Evolutionary conservation across 2,888 invertebrate genomes (phyloP).

Genomic region (Nymphalis urticae): DNA sequence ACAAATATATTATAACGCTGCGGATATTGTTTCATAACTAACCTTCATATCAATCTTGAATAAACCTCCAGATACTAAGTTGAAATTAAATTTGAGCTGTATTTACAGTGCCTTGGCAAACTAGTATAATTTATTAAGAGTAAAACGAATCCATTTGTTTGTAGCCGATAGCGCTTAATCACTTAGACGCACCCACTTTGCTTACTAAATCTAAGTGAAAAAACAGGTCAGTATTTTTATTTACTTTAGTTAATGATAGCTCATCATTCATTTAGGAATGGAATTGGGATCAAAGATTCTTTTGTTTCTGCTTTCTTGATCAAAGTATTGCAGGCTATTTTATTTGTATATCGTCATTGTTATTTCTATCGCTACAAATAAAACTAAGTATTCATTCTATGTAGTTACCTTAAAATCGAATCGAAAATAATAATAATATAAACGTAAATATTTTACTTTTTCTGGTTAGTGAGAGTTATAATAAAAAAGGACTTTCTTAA

Average conservation of each 20-base stretch:
- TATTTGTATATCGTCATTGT: too few relatives aligned
- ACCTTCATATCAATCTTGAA: too few relatives aligned
- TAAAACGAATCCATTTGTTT: slow-evolving; percentile 43
- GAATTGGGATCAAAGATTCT: not conserved
- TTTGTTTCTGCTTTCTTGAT: not conserved
- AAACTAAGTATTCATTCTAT: too few relatives aligned
- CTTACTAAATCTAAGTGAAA: slow-evolving; percentile 35
- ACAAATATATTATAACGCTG: too few relatives aligned
- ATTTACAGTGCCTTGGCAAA: slow-evolving; percentile 25
- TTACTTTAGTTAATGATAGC: slow-evolving; percentile 22
- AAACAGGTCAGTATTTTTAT: slow-evolving; percentile 29
- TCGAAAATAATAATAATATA: not conserved
- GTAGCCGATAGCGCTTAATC: slow-evolving; percentile 50
- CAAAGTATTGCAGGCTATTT: too few relatives aligned
- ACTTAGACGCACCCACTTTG: slow-evolving; percentile 48
- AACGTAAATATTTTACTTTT: too few relatives aligned
- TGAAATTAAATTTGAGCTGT: slow-evolving; percentile 23
- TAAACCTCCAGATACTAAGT: too few relatives aligned
- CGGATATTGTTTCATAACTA: too few relatives aligned
- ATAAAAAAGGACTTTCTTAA: too few relatives aligned
- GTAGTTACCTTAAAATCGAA: too few relatives aligned
- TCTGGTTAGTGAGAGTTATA: too few relatives aligned
- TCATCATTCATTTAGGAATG: slow-evolving; percentile 17
- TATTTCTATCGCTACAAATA: too few relatives aligned
- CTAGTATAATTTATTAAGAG: slow-evolving; percentile 37